Conservation (phyloP, 2,113 vertebrate genomes). For the Microcebus lehilahytsara region DNA sequence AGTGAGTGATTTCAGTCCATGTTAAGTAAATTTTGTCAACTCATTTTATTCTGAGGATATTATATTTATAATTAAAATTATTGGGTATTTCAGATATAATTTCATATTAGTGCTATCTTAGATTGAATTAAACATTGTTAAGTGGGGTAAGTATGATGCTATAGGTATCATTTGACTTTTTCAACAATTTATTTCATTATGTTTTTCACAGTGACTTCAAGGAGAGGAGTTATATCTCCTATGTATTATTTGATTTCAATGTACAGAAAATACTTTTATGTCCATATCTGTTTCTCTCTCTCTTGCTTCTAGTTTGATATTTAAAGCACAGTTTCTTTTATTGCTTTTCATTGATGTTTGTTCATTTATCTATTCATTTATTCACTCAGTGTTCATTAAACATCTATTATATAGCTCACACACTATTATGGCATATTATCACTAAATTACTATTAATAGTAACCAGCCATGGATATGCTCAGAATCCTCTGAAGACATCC, state of each 20-base stretch:
- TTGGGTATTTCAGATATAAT: not conserved
- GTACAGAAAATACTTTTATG: not conserved
- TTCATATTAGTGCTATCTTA: not conserved
- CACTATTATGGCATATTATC: not conserved
- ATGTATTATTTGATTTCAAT: not conserved
- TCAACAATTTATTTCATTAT: not conserved
- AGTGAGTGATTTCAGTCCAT: not conserved
- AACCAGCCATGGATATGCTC: not conserved
- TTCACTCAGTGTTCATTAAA: not conserved
- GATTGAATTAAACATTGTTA: not conserved
- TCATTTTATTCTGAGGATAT: slow-evolving; percentile 6
- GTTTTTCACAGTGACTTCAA: not conserved
- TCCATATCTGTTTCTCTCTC: not conserved
- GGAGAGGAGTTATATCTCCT: not conserved
- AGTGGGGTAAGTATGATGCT: not conserved
- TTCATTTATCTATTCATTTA: not conserved
- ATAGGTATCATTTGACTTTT: not conserved
- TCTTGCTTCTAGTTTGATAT: not conserved
- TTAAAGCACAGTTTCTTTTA: not conserved
- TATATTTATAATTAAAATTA: slow-evolving; percentile 34
- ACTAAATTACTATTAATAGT: not conserved
- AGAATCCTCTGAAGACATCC: not conserved
- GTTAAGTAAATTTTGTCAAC: not conserved
- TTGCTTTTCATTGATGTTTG: not conserved
- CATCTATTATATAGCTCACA: not conserved